These are phyloP conservation scores for Orthonevra nobilis DNA, from an alignment of 2,888 invertebrate genomes.

Conservation along the genomic window DNA sequence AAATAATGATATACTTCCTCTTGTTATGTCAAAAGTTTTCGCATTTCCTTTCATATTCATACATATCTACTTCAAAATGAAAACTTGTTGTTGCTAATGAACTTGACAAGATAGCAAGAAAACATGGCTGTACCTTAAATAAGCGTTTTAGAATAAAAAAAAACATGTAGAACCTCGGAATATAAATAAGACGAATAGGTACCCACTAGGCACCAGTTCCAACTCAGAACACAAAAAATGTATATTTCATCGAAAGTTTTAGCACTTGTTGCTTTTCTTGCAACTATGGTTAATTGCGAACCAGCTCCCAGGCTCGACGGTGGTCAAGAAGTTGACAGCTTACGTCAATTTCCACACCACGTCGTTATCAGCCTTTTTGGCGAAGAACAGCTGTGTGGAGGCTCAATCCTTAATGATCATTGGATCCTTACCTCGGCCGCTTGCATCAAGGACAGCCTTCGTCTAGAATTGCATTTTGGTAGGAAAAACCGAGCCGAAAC, in stretches of 20 bases:
- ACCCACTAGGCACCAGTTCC: not conserved
- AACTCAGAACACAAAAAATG: not conserved
- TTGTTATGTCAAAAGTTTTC: no score
- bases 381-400: slow-evolving; percentile 30
- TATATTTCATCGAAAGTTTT: slow-evolving; percentile 2
- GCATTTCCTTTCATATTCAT: no score
- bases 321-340: slow-evolving; percentile 45
- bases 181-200: not conserved
- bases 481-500: not conserved
- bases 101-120: no score
- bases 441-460: slow-evolving; percentile 25
- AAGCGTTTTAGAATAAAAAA: no score
- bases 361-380: slow-evolving; percentile 22
- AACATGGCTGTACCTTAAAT: no score
- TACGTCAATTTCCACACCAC: slow-evolving; percentile 59
- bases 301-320: slow-evolving; percentile 27
- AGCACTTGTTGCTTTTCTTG: not conserved
- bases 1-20: no score
- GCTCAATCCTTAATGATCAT: slow-evolving; percentile 47
- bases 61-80: no score
- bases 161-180: no score
- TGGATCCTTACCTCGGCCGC: slow-evolving; percentile 56
- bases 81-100: no score
- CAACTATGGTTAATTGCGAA: not conserved
- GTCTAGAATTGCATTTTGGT: slow-evolving; percentile 24